Evolutionary conservation across 2,888 invertebrate species (phyloP).

Genomic region (Liodrosophila aerea): DNA sequence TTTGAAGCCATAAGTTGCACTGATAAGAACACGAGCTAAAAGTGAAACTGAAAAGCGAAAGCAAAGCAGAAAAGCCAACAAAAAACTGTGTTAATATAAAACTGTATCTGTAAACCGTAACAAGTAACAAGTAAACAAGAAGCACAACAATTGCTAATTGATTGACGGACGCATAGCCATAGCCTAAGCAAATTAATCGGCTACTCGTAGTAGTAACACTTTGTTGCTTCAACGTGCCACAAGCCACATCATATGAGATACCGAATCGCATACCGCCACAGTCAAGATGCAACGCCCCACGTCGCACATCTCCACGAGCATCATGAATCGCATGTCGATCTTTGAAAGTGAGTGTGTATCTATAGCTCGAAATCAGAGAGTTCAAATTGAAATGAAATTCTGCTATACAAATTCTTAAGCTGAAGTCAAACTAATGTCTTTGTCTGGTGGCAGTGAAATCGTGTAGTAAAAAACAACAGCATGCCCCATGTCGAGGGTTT

Average conservation of each 20-base stretch:
- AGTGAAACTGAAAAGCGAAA: slow-evolving; percentile 26
- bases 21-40: slow-evolving; percentile 61
- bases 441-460: slow-evolving; percentile 35
- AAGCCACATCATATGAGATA: not conserved
- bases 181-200: not conserved
- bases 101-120: slow-evolving; percentile 18
- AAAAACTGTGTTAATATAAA: slow-evolving; percentile 32
- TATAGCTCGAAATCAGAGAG: too few relatives aligned
- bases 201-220: slow-evolving; percentile 4
- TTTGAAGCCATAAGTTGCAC: slow-evolving; percentile 67
- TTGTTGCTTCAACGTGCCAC: slow-evolving; percentile 14
- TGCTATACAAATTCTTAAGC: too few relatives aligned
- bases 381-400: not conserved
- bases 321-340: slow-evolving; percentile 78
- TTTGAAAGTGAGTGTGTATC: slow-evolving; percentile 76
- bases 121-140: slow-evolving; percentile 11
- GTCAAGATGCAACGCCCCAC: slow-evolving; percentile 70
- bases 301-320: slow-evolving; percentile 72
- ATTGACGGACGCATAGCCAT: slow-evolving; percentile 2
- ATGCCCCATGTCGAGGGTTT: not conserved
- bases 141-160: slow-evolving; percentile 10
- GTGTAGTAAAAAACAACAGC: not conserved
- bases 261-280: not conserved
- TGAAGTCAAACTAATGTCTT: not conserved
- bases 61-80: slow-evolving; percentile 13